Evolutionary conservation across 2,797 vertebrate genomes (phyloP).

Genomic region (Anas acuta): DNA sequence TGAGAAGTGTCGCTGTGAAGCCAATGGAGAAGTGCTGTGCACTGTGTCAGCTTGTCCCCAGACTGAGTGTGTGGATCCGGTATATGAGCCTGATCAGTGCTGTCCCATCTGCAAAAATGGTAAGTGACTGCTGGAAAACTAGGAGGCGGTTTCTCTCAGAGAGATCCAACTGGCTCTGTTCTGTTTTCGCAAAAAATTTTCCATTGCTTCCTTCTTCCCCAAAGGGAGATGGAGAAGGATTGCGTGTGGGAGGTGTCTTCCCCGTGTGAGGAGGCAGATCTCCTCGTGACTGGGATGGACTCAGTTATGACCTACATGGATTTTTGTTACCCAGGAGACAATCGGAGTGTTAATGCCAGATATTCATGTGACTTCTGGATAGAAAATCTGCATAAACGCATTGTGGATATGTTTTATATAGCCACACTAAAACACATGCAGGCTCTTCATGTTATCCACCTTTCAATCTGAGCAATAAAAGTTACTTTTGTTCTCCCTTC

Average conservation of each 20-base stretch:
- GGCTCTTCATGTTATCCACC: background rate
- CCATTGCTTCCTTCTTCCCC: background rate
- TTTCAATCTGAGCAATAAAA: background rate
- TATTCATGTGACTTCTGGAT: background rate
- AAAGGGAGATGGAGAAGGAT: background rate
- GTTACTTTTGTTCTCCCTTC: constrained; percentile 47
- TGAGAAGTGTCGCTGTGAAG: constrained; percentile 95
- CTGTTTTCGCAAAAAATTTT: background rate
- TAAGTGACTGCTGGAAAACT: constrained; percentile 51
- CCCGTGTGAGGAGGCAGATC: background rate
- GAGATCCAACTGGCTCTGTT: background rate
- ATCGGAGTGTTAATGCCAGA: background rate
- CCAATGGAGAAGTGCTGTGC: constrained; percentile 94
- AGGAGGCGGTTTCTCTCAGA: rapidly evolving
- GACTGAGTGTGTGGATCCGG: constrained; percentile 96
- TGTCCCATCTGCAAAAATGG: constrained; percentile 98
- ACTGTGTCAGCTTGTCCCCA: constrained; percentile 95
- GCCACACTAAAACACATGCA: background rate
- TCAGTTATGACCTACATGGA: rapidly evolving
- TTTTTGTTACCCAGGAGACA: background rate
- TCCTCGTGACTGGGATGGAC: background rate
- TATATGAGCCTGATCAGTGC: constrained; percentile 97
- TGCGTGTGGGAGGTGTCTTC: background rate
- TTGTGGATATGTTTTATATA: background rate
- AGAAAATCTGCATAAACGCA: background rate